Percentiles rank a stretch among this genome's conserved stretches.
These are phyloP conservation scores for Carlito syrichta DNA, from an alignment of 2,113 vertebrate genomes.

Conservation along the genomic window DNA sequence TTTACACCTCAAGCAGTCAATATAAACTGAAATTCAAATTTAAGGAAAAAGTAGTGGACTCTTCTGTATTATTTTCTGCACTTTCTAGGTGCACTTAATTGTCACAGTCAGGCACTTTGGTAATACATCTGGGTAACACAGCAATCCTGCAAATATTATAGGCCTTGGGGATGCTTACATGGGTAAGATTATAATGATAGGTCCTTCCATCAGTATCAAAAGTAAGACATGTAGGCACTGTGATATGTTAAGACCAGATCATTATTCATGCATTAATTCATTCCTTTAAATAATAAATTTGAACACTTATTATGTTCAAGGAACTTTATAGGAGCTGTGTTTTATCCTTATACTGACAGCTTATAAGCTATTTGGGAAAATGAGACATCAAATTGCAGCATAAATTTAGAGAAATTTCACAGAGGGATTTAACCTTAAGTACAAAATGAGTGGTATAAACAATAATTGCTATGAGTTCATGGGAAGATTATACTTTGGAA, in stretches of 20 bases:
- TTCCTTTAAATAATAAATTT: constrained; percentile 49
- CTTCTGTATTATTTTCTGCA: not conserved
- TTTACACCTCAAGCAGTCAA: not conserved
- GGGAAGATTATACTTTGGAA: constrained; percentile 17
- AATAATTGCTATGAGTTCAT: constrained; percentile 40
- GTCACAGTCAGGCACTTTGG: not conserved
- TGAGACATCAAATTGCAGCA: constrained; percentile 50
- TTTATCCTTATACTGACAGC: constrained; percentile 41
- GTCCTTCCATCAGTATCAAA: not conserved
- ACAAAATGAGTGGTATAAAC: constrained; percentile 47
- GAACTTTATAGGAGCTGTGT: constrained; percentile 45
- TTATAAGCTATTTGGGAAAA: constrained; percentile 63
- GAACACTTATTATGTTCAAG: constrained; percentile 38
- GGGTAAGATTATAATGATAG: not conserved
- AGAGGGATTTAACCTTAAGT: constrained; percentile 55
- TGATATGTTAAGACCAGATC: not conserved
- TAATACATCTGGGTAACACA: not conserved
- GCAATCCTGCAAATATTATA: not conserved
- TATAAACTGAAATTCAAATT: not conserved
- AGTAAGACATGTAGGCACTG: not conserved
- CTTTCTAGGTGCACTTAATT: not conserved
- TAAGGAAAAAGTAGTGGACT: not conserved
- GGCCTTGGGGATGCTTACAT: not conserved
- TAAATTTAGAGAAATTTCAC: constrained; percentile 51
- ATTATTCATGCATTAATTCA: constrained; percentile 46